A percentile compares a stretch with the other conserved stretches of the same genome.
phyloP scores from a whole-genome alignment of 2,888 invertebrate species.

The Phanerotoma sp. region DNA sequence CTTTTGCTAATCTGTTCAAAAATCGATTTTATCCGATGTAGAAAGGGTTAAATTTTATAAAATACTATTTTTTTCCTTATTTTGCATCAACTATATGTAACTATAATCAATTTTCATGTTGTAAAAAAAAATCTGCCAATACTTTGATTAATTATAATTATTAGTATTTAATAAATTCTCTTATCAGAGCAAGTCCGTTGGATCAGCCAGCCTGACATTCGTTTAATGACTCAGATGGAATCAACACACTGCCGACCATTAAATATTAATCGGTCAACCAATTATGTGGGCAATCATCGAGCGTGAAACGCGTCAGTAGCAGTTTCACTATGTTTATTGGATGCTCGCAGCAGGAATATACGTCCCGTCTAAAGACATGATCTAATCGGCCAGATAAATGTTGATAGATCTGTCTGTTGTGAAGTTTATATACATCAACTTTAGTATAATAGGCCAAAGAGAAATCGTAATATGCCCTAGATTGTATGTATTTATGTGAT shows the following conservation, averaged over 20 bases:
- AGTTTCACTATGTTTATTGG: background rate
- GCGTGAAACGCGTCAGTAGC: slow-evolving; percentile 10
- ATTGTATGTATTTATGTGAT: background rate
- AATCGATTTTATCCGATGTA: too few relatives aligned
- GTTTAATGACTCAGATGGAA: slow-evolving; percentile 10
- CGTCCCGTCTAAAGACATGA: background rate
- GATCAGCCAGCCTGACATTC: background rate
- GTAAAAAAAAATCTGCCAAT: too few relatives aligned
- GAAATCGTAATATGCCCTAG: background rate
- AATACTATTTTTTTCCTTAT: too few relatives aligned
- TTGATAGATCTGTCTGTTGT: background rate
- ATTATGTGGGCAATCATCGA: slow-evolving; percentile 18
- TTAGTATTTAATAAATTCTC: too few relatives aligned
- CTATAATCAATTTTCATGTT: too few relatives aligned
- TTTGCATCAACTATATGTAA: too few relatives aligned
- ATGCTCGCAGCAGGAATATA: background rate
- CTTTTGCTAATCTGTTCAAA: too few relatives aligned
- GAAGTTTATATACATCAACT: background rate
- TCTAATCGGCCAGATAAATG: background rate
- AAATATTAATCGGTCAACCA: slow-evolving; percentile 20
- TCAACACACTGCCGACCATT: background rate
- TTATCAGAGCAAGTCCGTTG: too few relatives aligned
- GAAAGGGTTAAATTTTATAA: too few relatives aligned
- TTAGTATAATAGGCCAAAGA: background rate
- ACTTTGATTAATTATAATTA: too few relatives aligned